Conservation (phyloP, 2,888 invertebrate species). For the Cactoblastis cactorum region DNA sequence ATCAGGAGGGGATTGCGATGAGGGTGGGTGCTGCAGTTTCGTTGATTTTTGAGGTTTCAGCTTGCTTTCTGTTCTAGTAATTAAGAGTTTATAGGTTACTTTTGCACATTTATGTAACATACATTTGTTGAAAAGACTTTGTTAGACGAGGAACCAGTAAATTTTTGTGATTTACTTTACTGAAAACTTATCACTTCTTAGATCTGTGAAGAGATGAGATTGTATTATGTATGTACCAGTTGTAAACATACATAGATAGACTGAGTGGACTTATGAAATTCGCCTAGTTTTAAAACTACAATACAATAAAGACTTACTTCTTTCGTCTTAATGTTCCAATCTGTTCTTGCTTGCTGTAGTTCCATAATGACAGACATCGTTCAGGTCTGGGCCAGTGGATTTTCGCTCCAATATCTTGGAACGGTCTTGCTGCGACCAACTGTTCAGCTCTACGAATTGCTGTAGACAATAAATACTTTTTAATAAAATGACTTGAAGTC, state of each 20-base stretch:
- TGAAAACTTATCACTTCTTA: too few species aligned
- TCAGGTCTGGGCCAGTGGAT: slow-evolving; percentile 83
- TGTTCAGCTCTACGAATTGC: slow-evolving; percentile 80
- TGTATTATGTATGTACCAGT: background rate
- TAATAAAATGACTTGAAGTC: too few species aligned
- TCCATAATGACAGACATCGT: slow-evolving; percentile 78
- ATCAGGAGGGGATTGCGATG: slow-evolving; percentile 52
- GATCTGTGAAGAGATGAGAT: too few species aligned
- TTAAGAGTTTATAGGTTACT: background rate
- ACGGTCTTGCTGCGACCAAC: slow-evolving; percentile 74
- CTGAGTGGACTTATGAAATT: background rate
- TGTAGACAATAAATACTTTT: slow-evolving; percentile 31
- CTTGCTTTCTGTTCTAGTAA: slow-evolving; percentile 22
- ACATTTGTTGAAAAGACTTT: too few species aligned
- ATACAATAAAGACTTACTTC: slow-evolving; percentile 36
- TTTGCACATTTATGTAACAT: too few species aligned
- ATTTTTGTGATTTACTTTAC: too few species aligned
- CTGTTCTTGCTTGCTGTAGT: slow-evolving; percentile 53
- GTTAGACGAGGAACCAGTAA: too few species aligned
- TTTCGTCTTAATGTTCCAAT: slow-evolving; percentile 34
- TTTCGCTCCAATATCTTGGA: slow-evolving; percentile 79
- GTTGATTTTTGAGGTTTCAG: slow-evolving; percentile 19
- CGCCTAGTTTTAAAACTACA: background rate
- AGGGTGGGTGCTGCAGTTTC: background rate
- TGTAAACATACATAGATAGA: background rate